Evolutionary conservation across 2,888 invertebrate species (phyloP).

Genomic region (Chromoteleia sp.): DNA sequence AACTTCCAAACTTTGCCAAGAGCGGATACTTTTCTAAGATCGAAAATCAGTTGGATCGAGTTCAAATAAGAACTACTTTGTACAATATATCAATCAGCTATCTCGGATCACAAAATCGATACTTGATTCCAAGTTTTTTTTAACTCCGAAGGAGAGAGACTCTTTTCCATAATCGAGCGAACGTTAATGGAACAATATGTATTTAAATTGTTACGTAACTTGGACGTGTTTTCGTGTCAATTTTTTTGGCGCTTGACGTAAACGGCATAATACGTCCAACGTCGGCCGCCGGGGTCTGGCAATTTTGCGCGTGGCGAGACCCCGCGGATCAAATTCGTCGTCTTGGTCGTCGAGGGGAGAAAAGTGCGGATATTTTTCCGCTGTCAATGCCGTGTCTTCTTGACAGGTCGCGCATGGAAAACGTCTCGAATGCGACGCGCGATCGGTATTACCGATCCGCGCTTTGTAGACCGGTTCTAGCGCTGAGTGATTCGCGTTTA

Average conservation of each 20-base stretch:
- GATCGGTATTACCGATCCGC: slow-evolving; percentile 58
- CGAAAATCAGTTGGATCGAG: no score
- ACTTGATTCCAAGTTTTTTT: no score
- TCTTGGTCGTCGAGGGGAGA: slow-evolving; percentile 19
- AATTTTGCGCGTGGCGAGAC: no score
- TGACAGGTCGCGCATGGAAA: slow-evolving; percentile 53
- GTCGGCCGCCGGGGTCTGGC: no score
- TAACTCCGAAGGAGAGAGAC: no score
- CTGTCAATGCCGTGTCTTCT: slow-evolving; percentile 58
- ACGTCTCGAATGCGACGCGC: slow-evolving; percentile 57
- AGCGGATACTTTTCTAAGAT: no score
- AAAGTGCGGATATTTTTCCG: slow-evolving; percentile 47
- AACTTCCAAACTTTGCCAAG: no score
- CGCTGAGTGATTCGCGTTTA: slow-evolving; percentile 67
- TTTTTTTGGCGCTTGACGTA: slow-evolving; percentile 29
- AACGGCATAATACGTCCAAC: no score
- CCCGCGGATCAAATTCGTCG: neutral
- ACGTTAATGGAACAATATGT: slow-evolving; percentile 1
- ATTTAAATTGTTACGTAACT: slow-evolving; percentile 25
- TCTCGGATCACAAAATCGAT: no score
- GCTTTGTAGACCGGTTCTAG: slow-evolving; percentile 65
- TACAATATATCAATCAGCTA: no score
- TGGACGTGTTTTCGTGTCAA: neutral
- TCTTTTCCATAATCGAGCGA: no score
- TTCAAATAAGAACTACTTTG: no score